Percentiles rank a stretch among this genome's conserved stretches.
Conservation (phyloP, 2,113 vertebrate species). For the Dascyllus trimaculatus region DNA sequence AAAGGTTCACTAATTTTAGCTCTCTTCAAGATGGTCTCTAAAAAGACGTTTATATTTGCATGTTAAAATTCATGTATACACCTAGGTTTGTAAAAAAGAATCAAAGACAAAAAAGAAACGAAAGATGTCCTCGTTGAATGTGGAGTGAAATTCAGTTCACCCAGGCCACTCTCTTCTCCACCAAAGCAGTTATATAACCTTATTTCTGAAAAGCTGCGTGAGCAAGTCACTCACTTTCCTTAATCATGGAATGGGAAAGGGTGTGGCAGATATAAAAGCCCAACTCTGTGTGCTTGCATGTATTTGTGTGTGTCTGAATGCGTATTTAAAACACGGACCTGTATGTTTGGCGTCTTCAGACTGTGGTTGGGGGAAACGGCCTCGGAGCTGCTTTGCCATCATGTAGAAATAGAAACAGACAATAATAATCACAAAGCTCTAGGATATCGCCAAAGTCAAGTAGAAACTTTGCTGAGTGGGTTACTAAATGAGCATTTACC, state of each 20-base stretch:
- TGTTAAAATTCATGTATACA: too few species aligned
- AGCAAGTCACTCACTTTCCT: not conserved
- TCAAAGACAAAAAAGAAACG: too few species aligned
- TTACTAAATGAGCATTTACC: not conserved
- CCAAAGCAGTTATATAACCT: not conserved
- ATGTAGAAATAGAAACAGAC: not conserved
- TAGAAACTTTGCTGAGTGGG: not conserved
- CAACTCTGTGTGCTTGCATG: not conserved
- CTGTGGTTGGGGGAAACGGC: slow-evolving; percentile 8
- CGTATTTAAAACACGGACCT: not conserved
- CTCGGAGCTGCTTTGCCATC: not conserved
- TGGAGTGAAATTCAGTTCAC: too few species aligned
- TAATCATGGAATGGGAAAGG: not conserved
- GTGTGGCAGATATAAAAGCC: not conserved
- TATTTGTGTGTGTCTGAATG: not conserved
- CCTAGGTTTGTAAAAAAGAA: too few species aligned
- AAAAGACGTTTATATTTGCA: too few species aligned
- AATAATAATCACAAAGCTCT: not conserved
- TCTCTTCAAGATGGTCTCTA: too few species aligned
- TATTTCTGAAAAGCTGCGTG: not conserved
- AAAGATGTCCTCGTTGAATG: too few species aligned
- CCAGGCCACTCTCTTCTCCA: too few species aligned
- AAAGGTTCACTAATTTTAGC: too few species aligned
- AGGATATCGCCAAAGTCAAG: not conserved
- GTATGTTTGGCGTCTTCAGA: slow-evolving; percentile 21